phyloP scores from a whole-genome alignment of 1,140 invertebrate species.

The Dufourea novaeangliae region DNA sequence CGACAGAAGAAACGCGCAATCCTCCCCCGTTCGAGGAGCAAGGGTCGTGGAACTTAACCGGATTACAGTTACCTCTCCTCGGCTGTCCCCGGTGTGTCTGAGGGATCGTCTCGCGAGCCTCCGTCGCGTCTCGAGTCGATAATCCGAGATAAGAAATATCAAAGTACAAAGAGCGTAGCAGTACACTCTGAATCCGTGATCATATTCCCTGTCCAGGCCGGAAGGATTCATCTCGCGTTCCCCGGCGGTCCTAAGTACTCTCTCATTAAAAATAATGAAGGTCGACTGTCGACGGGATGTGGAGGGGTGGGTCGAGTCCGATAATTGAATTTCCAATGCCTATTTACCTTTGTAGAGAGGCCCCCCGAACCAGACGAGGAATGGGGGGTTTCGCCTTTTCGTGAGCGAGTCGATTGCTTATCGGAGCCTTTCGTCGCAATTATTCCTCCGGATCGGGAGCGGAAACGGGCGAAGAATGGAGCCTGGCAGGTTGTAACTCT shows the following conservation, averaged over 20 bases:
- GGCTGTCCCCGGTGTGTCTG: slow-evolving; percentile 11
- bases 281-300: slow-evolving; percentile 41
- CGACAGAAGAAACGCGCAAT: slow-evolving; percentile 39
- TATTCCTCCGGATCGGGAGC: slow-evolving; percentile 26
- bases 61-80: slow-evolving; percentile 36
- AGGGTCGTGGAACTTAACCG: slow-evolving; percentile 30
- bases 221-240: slow-evolving; percentile 43
- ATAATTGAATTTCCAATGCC: slow-evolving; percentile 69
- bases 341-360: slow-evolving; percentile 61
- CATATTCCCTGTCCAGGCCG: slow-evolving; percentile 34
- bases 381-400: neutral
- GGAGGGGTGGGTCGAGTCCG: slow-evolving; percentile 20
- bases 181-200: slow-evolving; percentile 41
- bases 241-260: slow-evolving; percentile 43
- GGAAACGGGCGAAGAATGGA: slow-evolving; percentile 35
- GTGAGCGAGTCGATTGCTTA: slow-evolving; percentile 42
- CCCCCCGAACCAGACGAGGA: too few relatives aligned
- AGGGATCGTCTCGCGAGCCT: slow-evolving; percentile 31
- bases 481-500: slow-evolving; percentile 1
- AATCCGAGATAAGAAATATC: slow-evolving; percentile 60
- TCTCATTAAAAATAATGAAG: slow-evolving; percentile 70
- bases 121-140: slow-evolving; percentile 51
- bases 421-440: slow-evolving; percentile 28
- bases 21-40: too few relatives aligned
- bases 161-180: slow-evolving; percentile 47